Percentiles rank a stretch among this genome's conserved stretches.
These are phyloP conservation scores for Cuculus canorus DNA, from an alignment of 2,797 vertebrate species.

Conservation along the genomic window DNA sequence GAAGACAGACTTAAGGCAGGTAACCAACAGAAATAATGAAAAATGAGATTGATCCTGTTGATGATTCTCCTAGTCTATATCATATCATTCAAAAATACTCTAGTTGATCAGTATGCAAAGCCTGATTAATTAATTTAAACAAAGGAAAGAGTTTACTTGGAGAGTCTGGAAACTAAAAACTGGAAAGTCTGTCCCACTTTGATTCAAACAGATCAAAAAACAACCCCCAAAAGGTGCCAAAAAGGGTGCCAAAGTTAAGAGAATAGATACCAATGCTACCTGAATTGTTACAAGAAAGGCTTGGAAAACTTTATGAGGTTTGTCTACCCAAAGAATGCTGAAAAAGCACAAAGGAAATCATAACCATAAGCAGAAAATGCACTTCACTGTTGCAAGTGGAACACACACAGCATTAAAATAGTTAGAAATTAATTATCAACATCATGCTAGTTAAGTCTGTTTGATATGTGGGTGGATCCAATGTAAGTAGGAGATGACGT, in stretches of 20 bases:
- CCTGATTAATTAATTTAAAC: background rate
- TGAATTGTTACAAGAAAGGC: background rate
- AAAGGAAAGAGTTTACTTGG: background rate
- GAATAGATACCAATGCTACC: background rate
- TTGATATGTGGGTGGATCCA: background rate
- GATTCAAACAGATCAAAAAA: background rate
- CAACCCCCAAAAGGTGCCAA: background rate
- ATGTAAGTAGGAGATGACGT: background rate
- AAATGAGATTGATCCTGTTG: background rate
- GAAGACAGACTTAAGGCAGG: background rate
- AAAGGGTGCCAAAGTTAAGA: background rate
- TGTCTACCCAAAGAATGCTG: background rate
- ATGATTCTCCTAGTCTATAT: background rate
- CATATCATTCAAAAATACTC: background rate
- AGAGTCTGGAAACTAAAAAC: background rate
- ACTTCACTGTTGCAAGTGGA: background rate
- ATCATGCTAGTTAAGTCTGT: background rate
- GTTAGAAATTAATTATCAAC: background rate
- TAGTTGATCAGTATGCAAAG: background rate
- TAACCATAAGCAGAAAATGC: background rate
- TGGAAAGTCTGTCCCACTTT: background rate
- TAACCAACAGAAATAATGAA: background rate
- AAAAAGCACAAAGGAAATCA: background rate
- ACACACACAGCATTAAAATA: background rate
- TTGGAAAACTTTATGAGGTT: background rate